Conservation (phyloP, 2,797 vertebrate genomes). For the Silurus lanzhouensis region DNA sequence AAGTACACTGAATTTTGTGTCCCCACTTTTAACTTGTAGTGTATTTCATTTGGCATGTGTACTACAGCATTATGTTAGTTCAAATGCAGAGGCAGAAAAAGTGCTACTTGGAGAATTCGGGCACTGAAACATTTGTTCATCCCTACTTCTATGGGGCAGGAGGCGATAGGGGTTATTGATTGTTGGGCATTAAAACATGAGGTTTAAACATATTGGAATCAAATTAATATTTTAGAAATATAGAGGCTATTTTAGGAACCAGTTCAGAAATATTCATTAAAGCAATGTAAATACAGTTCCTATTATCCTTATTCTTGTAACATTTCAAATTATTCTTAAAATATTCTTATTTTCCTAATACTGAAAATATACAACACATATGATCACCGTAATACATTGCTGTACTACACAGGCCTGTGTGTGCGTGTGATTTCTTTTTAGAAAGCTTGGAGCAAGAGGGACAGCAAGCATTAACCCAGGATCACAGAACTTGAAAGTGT, state of each 20-base stretch:
- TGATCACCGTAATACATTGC: not conserved
- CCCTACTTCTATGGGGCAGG: not conserved
- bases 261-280: not conserved
- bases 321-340: not conserved
- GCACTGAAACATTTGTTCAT: not conserved
- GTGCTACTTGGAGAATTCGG: not conserved
- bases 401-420: constrained; percentile 6
- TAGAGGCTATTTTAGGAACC: constrained; percentile 4
- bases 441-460: constrained; percentile 24
- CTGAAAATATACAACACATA: constrained; percentile 1
- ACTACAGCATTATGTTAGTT: constrained; percentile 21
- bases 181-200: not conserved
- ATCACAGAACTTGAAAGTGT: constrained; percentile 32
- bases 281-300: not conserved
- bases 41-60: constrained; percentile 4
- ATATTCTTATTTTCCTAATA: constrained; percentile 21
- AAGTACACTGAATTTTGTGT: not conserved
- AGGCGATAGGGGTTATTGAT: not conserved
- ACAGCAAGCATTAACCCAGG: constrained; percentile 28
- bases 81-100: not conserved
- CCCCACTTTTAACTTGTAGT: not conserved
- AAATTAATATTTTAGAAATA: constrained; percentile 15
- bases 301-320: constrained; percentile 11
- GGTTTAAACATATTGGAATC: not conserved
- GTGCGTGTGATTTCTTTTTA: constrained; percentile 11